These are phyloP conservation scores for Addax nasomaculatus DNA, from an alignment of 2,113 vertebrate species.

Conservation along the genomic window DNA sequence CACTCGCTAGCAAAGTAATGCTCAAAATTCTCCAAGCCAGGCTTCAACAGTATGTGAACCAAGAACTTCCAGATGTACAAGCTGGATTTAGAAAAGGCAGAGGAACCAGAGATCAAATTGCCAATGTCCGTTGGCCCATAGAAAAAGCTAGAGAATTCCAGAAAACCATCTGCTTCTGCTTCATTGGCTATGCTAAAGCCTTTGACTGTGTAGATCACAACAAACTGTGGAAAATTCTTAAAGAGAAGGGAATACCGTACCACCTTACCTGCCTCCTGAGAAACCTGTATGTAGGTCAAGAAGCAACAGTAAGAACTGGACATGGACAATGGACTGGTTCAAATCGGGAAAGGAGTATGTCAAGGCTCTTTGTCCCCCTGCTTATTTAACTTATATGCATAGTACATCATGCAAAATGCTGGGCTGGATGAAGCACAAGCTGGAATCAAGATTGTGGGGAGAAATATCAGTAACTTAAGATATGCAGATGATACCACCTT, in stretches of 20 bases:
- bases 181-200: background rate
- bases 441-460: background rate
- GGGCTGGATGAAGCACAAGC: background rate
- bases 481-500: background rate
- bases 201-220: background rate
- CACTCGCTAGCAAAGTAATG: background rate
- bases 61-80: background rate
- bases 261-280: background rate
- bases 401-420: background rate
- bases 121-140: background rate
- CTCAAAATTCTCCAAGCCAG: background rate
- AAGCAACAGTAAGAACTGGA: background rate
- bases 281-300: background rate
- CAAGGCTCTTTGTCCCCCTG: background rate
- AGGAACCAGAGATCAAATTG: background rate
- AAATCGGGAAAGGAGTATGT: background rate
- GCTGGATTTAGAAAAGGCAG: background rate
- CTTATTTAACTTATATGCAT: background rate
- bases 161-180: background rate
- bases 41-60: background rate
- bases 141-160: background rate
- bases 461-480: background rate
- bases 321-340: background rate
- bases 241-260: background rate
- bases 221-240: background rate